These are phyloP conservation scores for Erebia aethiops DNA, from an alignment of 2,888 invertebrate species.

Conservation along the genomic window DNA sequence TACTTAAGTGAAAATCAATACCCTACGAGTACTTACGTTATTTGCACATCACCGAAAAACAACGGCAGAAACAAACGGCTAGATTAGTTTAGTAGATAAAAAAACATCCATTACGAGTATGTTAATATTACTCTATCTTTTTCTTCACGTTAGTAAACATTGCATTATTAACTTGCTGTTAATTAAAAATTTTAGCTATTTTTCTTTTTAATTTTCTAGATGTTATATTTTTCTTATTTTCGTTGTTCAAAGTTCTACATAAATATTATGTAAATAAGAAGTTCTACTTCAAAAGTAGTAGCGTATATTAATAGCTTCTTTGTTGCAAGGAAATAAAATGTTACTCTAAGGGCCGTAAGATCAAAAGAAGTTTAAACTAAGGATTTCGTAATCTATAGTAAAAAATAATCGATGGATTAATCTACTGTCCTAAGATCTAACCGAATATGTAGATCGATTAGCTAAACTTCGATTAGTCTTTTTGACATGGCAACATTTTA, in stretches of 20 bases:
- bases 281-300: background rate
- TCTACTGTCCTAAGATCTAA: no score
- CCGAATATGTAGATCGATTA: no score
- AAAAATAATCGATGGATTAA: no score
- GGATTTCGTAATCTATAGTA: no score
- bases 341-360: slow-evolving; percentile 8
- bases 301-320: background rate
- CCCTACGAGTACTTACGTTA: background rate
- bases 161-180: no score
- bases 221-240: no score
- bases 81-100: background rate
- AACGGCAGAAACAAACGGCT: slow-evolving; percentile 5
- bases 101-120: background rate
- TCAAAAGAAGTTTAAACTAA: no score
- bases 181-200: no score
- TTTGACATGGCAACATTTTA: no score
- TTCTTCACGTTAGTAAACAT: background rate
- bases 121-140: background rate
- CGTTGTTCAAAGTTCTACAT: no score
- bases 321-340: slow-evolving; percentile 5
- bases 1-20: slow-evolving; percentile 18
- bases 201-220: no score
- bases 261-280: background rate
- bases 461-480: no score
- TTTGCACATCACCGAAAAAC: slow-evolving; percentile 8